Evolutionary conservation across 2,888 invertebrate genomes (phyloP), one percentile per base, ranked within the genome.

Genomic region (Anoncus sp.): DNA sequence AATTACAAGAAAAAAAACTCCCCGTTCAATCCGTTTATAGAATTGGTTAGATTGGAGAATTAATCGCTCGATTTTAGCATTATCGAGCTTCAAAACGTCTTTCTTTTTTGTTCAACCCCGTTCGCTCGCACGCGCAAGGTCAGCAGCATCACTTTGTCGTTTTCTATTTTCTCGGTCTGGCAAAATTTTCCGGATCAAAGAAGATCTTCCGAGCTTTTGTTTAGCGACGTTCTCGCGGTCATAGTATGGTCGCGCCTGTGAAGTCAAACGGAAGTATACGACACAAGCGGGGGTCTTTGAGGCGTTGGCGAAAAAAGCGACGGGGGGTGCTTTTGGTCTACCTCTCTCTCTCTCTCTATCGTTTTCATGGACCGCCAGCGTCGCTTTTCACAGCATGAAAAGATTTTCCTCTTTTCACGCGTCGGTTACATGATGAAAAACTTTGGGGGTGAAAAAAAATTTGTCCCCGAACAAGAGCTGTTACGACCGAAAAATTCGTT

Each of bases 141-240:
- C n/a, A n/a, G n/a, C n/a, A n/a, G n/a, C n/a, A 12, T 0, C n/a
- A 45, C 24, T 51, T 53, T 14, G 18, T 53, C 47, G 6, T 10
- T 14, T 27, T 43, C 43, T 60, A 38, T 31, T 31, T 31, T 31
- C 40, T 27, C 59, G 40, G 59, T 66, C 59, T 6, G 59, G 20
- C 22, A 38, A n/a, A 53, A 67, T 69, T 69, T 65, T 47, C 20
- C 67, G 55, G 69, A 69, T 72, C 66, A 67, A 72, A 72, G 71
- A 55, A 24, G 27, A 35, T 49, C 22, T 47, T 10, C 67, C 62
- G 55, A 72, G n/a, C 67, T 62, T 67, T 67, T 77, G 65, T 75
- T 10, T 38, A 4, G 38, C 38, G 38, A 27, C 62, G 59, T n/a
- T 35, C 5, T 16, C 38, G 40, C 38, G 65, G 51, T 53, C 65